A percentile compares a stretch with the other conserved stretches of the same genome.
Conservation (phyloP, 2,888 invertebrate genomes). For the Phrixothrix hirtus region DNA sequence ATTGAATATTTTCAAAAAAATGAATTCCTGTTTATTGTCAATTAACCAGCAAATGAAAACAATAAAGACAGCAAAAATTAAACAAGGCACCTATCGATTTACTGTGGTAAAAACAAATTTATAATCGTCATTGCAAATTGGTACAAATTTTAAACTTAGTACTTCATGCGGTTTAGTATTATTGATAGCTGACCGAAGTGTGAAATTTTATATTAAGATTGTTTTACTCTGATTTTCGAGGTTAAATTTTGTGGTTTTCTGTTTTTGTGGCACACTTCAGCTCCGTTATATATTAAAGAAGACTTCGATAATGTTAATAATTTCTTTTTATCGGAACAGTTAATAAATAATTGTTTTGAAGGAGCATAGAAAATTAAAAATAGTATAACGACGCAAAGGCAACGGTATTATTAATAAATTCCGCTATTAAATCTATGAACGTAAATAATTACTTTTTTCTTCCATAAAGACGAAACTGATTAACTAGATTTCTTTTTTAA, state of each 20-base stretch:
- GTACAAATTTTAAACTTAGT: constrained; percentile 12
- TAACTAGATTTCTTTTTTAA: not conserved
- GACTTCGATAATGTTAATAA: not conserved
- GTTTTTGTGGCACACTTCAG: constrained; percentile 27
- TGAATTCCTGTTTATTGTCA: not conserved
- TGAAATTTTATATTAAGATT: constrained; percentile 35
- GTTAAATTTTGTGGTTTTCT: constrained; percentile 16
- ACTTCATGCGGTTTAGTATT: constrained; percentile 33
- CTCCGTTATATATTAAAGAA: not conserved
- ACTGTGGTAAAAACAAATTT: not conserved
- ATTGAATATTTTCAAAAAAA: no score
- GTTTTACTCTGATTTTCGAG: constrained; percentile 30
- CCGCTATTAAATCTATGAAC: not conserved
- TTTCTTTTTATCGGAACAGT: not conserved
- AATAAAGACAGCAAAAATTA: not conserved
- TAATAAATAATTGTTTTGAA: not conserved
- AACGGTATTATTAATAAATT: not conserved
- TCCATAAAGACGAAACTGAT: not conserved
- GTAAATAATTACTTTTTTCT: not conserved
- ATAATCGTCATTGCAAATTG: constrained; percentile 3
- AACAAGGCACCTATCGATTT: constrained; percentile 3
- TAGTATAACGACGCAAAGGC: not conserved
- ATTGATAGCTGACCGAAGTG: constrained; percentile 40
- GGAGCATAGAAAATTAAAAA: not conserved
- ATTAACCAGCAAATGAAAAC: not conserved